Base-by-base conservation (phyloP, 2,113 vertebrate species). In the Macaca mulatta region DNA sequence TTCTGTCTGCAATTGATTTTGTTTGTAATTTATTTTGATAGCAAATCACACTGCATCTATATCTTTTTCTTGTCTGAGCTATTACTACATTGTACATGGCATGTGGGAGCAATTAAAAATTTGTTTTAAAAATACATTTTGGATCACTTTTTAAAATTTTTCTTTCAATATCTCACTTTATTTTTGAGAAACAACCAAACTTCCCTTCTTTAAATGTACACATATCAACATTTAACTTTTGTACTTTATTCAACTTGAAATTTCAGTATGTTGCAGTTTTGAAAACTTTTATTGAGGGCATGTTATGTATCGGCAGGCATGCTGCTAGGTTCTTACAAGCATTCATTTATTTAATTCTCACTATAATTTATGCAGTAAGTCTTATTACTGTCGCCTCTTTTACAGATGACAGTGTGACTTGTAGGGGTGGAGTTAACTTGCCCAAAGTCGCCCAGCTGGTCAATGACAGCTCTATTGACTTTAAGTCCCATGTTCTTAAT, bases 101-200 rank as follows among this genome's bases (percentile, higher is more conserved):
- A 89, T 95, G 55, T 59, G 69, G 69, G 23, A 50, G 93, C 95
- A 94, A 97, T 97, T 96, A 97, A 97, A 97, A 91, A 40, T 92
- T 93, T 79, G 74, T 84, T 97, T 93, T 75, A 79, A 96, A 89
- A 89, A 72, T 30, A 48, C 16, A 38, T 80, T 78, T 93, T 86
- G 81, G 48, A 59, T 89, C 59, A 35, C 23, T 97, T 87, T 30
- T 48, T 20, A 43, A 79, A 59, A 16, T 85, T 67, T 95, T 70
- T 30, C 35, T 95, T 35, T 86, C 17, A 78, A 4, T 1, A 14
- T 74, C 27, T 14, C 52, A 77, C 11, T 48, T 84, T 87, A 38
- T 88, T 89, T 94, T 86, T 40, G 40, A 57, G 50, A 95, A 69
- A 22, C 45, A 79, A 88, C 8, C 22, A 69, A 93, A 57, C 8